phyloP scores from a whole-genome alignment of 2,797 vertebrate species.

The Valencia hispanica region DNA sequence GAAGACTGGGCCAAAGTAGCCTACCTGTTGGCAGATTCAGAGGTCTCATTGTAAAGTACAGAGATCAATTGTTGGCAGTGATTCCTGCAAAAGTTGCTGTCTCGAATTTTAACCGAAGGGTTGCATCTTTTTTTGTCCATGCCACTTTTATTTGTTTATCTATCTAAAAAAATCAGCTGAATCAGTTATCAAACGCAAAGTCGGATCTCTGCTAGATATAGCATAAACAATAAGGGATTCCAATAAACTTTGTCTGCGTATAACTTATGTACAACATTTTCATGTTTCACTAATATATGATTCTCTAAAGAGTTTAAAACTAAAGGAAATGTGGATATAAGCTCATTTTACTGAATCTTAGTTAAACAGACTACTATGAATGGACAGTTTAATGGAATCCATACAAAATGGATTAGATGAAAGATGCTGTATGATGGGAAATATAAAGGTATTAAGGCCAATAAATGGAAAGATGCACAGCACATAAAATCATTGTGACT shows the following conservation, averaged over 20 bases:
- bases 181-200: background rate
- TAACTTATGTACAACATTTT: background rate
- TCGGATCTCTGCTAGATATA: background rate
- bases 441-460: background rate
- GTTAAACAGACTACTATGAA: background rate
- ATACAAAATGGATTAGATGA: background rate
- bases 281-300: background rate
- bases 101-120: background rate
- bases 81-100: conserved; percentile 1
- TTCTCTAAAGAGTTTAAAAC: background rate
- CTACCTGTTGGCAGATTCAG: background rate
- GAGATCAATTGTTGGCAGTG: background rate
- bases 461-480: background rate
- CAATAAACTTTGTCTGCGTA: background rate
- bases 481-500: background rate
- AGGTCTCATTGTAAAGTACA: background rate
- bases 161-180: background rate
- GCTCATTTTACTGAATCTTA: background rate
- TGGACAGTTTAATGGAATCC: background rate
- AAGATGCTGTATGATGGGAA: background rate
- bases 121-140: background rate
- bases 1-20: background rate
- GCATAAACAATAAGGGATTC: background rate
- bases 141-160: background rate
- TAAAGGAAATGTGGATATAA: background rate